Percentiles rank a stretch among this genome's conserved stretches.
These are phyloP conservation scores for Pentamera pediparva DNA, from an alignment of 53 echinoderm and acorn worm genomes.

Conservation along the genomic window DNA sequence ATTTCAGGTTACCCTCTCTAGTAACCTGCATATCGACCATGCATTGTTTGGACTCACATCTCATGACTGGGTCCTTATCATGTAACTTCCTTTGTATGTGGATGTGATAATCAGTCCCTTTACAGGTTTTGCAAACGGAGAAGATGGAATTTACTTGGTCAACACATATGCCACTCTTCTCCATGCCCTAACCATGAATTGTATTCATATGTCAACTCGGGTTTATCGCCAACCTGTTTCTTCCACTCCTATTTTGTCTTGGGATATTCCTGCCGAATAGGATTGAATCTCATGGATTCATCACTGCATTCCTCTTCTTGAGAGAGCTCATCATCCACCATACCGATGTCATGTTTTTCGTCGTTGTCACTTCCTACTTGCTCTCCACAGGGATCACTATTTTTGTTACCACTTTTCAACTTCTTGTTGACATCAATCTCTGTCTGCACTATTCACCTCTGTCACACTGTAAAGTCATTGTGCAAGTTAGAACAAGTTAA, in stretches of 20 bases:
- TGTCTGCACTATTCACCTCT: no score
- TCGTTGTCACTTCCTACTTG: background rate
- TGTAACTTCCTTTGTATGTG: conserved; percentile 4
- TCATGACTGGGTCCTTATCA: background rate
- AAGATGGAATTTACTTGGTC: conserved; percentile 5
- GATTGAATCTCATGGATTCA: background rate
- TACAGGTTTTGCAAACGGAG: background rate
- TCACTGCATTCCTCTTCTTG: background rate
- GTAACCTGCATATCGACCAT: background rate
- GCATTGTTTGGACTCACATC: background rate
- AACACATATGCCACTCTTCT: conserved; percentile 2
- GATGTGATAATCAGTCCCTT: background rate
- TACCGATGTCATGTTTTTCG: background rate
- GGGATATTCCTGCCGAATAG: background rate
- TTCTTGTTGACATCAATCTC: background rate
- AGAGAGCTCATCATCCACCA: background rate
- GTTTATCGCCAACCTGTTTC: background rate
- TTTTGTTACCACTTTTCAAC: background rate
- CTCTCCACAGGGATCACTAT: background rate
- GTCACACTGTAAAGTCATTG: no score
- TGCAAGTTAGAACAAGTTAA: no score
- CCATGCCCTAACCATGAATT: background rate
- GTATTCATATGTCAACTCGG: background rate
- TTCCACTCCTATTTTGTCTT: conserved; percentile 2
- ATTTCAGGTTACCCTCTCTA: background rate